These are phyloP conservation scores for Tholera decimalis DNA, from an alignment of 2,888 invertebrate genomes.

Conservation along the genomic window DNA sequence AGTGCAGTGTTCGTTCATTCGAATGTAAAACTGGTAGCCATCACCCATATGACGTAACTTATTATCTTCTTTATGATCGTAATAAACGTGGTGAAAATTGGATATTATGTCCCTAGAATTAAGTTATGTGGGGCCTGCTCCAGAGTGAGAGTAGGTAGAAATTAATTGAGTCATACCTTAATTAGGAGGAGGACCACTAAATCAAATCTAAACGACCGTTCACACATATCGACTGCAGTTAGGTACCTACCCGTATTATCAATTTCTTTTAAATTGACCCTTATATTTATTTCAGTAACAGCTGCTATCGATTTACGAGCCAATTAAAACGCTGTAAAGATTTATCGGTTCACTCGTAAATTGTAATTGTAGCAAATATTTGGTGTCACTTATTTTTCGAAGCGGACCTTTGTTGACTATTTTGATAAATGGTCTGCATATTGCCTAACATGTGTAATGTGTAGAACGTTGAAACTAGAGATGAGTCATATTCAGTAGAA, in stretches of 20 bases:
- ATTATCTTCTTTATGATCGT: constrained; percentile 11
- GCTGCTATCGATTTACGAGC: constrained; percentile 85
- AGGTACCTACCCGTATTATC: constrained; percentile 82
- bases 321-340: constrained; percentile 79
- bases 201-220: constrained; percentile 66
- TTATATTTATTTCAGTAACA: constrained; percentile 83
- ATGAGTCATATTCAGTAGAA: too few species aligned
- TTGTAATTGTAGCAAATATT: constrained; percentile 63
- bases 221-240: constrained; percentile 69
- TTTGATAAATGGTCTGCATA: constrained; percentile 22
- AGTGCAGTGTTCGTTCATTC: constrained; percentile 23
- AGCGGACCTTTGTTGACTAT: constrained; percentile 33
- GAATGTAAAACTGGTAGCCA: constrained; percentile 37
- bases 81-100: constrained; percentile 37
- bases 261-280: constrained; percentile 85
- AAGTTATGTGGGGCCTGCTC: not conserved
- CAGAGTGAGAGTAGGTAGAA: constrained; percentile 6
- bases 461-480: too few species aligned
- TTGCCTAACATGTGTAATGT: constrained; percentile 12
- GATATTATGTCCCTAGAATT: constrained; percentile 17
- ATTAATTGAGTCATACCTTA: constrained; percentile 57
- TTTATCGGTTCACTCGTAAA: constrained; percentile 69
- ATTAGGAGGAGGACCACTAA: constrained; percentile 66
- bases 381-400: constrained; percentile 46
- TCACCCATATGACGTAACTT: not conserved